Conservation (phyloP, 2,797 vertebrate genomes). For the Enteromius viviparus region DNA sequence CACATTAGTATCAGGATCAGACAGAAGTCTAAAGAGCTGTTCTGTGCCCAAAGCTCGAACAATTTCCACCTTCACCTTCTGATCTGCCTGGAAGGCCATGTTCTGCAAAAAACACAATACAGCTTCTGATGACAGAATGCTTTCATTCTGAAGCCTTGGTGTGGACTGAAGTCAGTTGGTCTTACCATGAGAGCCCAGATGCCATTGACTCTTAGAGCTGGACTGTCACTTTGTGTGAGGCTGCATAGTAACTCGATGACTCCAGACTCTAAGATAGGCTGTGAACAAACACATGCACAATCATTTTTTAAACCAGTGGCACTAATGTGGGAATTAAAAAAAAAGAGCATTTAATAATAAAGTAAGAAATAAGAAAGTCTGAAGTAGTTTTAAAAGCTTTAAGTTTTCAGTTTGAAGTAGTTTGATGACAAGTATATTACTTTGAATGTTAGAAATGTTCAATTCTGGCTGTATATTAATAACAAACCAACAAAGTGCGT, state of each 20-base stretch:
- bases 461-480: background rate
- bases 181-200: conserved; percentile 99
- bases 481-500: background rate
- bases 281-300: conserved; percentile 19
- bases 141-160: background rate
- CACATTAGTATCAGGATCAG: conserved; percentile 95
- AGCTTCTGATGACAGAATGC: background rate
- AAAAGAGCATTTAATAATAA: background rate
- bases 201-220: conserved; percentile 95
- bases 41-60: conserved; percentile 93
- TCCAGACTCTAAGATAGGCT: conserved; percentile 98
- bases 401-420: background rate
- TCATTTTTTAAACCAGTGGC: background rate
- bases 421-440: background rate
- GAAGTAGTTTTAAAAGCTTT: background rate
- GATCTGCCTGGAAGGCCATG: conserved; percentile 98
- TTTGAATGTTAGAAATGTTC: background rate
- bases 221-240: conserved; percentile 96
- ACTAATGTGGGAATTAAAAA: background rate
- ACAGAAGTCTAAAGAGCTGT: conserved; percentile 94
- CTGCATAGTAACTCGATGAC: conserved; percentile 97
- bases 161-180: conserved; percentile 1
- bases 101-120: conserved; percentile 79
- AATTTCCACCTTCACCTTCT: conserved; percentile 98
- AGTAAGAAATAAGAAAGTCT: background rate